Evolutionary conservation across 2,113 vertebrate species (phyloP).

Genomic region (Pyrgilauda ruficollis): DNA sequence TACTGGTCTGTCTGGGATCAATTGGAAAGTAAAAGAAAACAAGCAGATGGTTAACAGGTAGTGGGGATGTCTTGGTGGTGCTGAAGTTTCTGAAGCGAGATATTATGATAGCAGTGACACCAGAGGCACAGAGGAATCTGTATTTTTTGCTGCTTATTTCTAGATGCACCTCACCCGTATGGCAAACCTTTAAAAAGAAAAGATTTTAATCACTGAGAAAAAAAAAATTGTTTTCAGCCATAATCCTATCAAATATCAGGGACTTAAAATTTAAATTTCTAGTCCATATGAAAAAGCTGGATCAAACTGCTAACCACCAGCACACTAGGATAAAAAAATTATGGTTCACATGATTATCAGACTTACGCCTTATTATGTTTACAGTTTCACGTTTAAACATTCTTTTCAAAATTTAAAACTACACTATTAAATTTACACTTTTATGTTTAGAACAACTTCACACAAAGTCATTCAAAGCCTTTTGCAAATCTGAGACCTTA

Average conservation of each 20-base stretch:
- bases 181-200: not conserved
- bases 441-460: not conserved
- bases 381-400: not conserved
- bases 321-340: not conserved
- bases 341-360: not conserved
- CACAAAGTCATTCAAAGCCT: not conserved
- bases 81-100: not conserved
- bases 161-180: not conserved
- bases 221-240: not conserved
- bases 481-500: not conserved
- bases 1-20: not conserved
- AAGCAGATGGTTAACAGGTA: not conserved
- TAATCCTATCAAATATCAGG: not conserved
- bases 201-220: not conserved
- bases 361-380: not conserved
- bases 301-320: not conserved
- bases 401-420: not conserved
- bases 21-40: not conserved
- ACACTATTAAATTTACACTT: not conserved
- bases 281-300: not conserved
- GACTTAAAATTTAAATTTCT: not conserved
- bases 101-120: not conserved
- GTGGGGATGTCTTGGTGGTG: not conserved
- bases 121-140: not conserved
- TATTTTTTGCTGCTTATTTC: not conserved